Evolutionary conservation across 2,888 invertebrate genomes (phyloP).

Genomic region (Hylaea fasciaria): DNA sequence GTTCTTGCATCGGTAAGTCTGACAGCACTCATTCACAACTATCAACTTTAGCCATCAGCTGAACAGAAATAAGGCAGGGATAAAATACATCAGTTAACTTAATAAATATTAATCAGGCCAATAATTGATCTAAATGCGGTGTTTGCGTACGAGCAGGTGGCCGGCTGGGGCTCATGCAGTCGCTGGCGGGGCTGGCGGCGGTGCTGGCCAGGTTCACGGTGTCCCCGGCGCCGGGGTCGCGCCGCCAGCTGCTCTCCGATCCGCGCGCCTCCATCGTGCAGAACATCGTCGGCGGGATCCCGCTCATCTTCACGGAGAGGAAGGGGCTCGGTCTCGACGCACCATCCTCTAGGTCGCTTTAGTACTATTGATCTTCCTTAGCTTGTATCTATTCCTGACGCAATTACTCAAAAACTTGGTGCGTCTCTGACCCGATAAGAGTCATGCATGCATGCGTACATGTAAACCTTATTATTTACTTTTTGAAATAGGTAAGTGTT

Average conservation of each 20-base stretch:
- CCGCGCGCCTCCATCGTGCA: slow-evolving; percentile 62
- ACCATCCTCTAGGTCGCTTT: slow-evolving; percentile 8
- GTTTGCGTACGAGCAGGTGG: slow-evolving; percentile 51
- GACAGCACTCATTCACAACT: background rate
- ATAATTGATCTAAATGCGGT: background rate
- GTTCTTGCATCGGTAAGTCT: slow-evolving; percentile 66
- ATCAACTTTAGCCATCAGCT: background rate
- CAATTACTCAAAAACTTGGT: no score
- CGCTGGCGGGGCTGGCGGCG: slow-evolving; percentile 68
- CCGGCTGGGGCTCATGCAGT: slow-evolving; percentile 69
- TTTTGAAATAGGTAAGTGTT: no score
- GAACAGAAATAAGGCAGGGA: background rate
- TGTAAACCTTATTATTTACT: no score
- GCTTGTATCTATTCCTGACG: no score
- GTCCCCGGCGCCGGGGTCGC: slow-evolving; percentile 51
- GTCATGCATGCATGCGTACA: no score
- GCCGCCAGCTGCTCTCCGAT: slow-evolving; percentile 51
- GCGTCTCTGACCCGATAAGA: no score
- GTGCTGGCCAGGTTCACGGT: slow-evolving; percentile 58
- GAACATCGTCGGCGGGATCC: slow-evolving; percentile 58
- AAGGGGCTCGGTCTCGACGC: background rate
- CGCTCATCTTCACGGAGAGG: slow-evolving; percentile 51
- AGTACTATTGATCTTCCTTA: background rate
- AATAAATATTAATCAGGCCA: no score
- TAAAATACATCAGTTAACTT: background rate